Base-by-base conservation (phyloP, 2,888 invertebrate species). In the Eupithecia subumbrata region DNA sequence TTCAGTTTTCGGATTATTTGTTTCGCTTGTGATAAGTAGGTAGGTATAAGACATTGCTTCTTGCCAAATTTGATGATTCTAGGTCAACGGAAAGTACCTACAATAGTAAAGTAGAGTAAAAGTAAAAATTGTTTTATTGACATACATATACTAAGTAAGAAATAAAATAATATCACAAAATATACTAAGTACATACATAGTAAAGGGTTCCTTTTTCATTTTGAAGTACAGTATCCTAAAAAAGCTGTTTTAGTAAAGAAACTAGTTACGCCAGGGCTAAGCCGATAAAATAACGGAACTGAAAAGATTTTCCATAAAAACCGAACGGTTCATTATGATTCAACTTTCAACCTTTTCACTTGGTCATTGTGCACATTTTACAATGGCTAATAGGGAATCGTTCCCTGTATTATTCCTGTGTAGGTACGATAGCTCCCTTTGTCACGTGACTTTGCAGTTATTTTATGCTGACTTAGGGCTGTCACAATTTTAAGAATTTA, bases 321-420 rank as follows among this genome's bases (percentile, higher is more conserved):
- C 52, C 56, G n/a, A 18, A 37, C 48, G 34, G 70, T 70, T 67
- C n/a, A n/a, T n/a, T 67, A 68, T 43, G 14, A 34, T 22, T 40
- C 68, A 22, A 75, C 67, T 75, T 68, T 72, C 22, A 71, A 72
- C 77, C 74, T 68, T 77, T 72, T 52, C 45, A 45, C 69, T 12
- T 48, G 37, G 70, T 71, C 66, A 70, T 68, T 70, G 74, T 72
- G 70, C 48, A 18, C n/a, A 73, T 60, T 70, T 72, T 68, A 75
- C 72, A 71, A 77, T 72, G 72, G 60, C 76, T 75, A 72, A 76
- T 78, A 76, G 64, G 71, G 69, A 79, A 76, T 75, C 73, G 80
- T 75, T 80, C 78, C 64, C 77, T 77, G 80, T 78, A 80, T 81
- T 79, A 79, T 78, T 79, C 69, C 69, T 71, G 72, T 45, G 72